A percentile compares a stretch with the other conserved stretches of the same genome.
Conservation (phyloP, 2,888 invertebrate genomes). For the Macaria liturata region DNA sequence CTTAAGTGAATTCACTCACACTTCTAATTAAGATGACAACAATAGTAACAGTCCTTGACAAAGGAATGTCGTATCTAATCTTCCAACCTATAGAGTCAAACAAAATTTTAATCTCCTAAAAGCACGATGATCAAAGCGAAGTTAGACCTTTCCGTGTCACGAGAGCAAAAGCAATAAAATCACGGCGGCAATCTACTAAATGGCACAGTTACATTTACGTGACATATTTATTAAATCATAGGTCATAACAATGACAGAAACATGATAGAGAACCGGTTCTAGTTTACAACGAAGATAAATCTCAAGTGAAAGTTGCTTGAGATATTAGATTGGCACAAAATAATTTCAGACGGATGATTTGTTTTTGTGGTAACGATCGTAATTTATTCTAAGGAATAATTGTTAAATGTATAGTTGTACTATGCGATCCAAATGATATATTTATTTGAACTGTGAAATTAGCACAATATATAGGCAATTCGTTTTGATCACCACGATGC, state of each 20-base stretch:
- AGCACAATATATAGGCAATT: no score
- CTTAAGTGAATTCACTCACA: no score
- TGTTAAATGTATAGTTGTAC: no score
- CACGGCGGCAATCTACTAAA: constrained; percentile 1
- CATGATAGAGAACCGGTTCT: constrained; percentile 47
- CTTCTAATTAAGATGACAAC: no score
- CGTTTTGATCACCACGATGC: no score
- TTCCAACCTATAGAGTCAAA: neutral
- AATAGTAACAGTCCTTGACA: no score
- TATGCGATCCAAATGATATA: no score
- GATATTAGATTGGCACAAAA: constrained; percentile 34
- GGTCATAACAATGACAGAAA: constrained; percentile 37
- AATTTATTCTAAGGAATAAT: no score
- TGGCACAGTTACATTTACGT: constrained; percentile 16
- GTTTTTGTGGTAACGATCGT: neutral
- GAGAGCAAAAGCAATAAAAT: constrained; percentile 15
- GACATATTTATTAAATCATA: constrained; percentile 28
- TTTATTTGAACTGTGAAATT: no score
- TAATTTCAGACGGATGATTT: constrained; percentile 32
- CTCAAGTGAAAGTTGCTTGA: constrained; percentile 53
- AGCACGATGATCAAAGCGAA: constrained; percentile 4
- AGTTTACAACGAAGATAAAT: constrained; percentile 50
- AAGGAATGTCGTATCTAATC: no score
- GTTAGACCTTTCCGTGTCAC: constrained; percentile 3
- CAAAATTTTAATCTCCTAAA: constrained; percentile 6